Conservation (phyloP, 1,140 invertebrate genomes). For the Drosophila prosaltans region DNA sequence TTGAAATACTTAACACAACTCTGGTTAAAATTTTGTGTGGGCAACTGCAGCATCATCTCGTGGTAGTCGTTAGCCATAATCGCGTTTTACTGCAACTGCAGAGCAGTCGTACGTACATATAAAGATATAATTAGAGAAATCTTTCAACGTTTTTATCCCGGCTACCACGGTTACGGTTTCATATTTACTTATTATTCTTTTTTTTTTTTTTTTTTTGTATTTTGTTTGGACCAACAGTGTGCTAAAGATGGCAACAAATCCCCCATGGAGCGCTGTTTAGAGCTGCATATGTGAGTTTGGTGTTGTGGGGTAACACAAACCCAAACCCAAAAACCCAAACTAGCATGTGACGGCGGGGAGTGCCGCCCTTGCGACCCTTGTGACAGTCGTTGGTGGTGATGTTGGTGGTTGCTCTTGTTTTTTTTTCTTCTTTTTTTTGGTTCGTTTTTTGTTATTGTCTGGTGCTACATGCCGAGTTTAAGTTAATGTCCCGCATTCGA, state of each 20-base stretch:
- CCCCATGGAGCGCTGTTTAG: conserved; percentile 40
- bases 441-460: background rate
- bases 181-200: conserved; percentile 27
- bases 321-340: background rate
- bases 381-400: conserved; percentile 36
- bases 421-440: background rate
- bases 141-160: conserved; percentile 8
- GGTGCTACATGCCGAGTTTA: conserved; percentile 41
- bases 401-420: conserved; percentile 38
- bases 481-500: conserved; percentile 34
- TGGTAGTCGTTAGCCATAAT: background rate
- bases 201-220: conserved; percentile 27
- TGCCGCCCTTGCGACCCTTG: conserved; percentile 23
- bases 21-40: background rate
- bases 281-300: conserved; percentile 28
- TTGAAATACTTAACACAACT: background rate
- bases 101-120: background rate
- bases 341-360: conserved; percentile 6
- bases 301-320: background rate
- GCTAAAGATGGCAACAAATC: conserved; percentile 18
- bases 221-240: background rate
- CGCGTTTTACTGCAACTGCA: conserved; percentile 23
- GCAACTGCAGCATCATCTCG: background rate
- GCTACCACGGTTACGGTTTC: conserved; percentile 36
- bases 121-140: conserved; percentile 41